Conservation (phyloP, 2,113 vertebrate genomes). For the Oxygymnocypris stewartii region DNA sequence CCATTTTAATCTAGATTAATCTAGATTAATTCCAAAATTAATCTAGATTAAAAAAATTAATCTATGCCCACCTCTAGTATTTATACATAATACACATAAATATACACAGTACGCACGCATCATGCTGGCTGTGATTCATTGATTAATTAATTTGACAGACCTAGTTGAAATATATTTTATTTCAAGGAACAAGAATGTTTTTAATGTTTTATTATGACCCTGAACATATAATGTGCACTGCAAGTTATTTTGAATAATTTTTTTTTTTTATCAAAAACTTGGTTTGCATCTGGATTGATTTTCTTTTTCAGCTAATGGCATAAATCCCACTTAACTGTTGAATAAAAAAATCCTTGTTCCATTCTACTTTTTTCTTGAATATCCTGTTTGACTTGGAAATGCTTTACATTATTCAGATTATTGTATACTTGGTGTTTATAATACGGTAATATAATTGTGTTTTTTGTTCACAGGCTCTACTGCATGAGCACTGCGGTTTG, state of each 20-base stretch:
- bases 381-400: not conserved
- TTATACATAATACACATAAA: too few relatives aligned
- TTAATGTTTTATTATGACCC: not conserved
- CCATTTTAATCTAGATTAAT: too few relatives aligned
- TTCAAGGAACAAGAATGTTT: not conserved
- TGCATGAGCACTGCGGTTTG: slow-evolving; percentile 81
- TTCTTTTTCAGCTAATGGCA: too few relatives aligned
- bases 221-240: not conserved
- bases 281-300: not conserved
- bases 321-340: not conserved
- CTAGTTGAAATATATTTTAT: too few relatives aligned
- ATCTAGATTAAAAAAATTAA: too few relatives aligned
- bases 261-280: not conserved
- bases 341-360: not conserved
- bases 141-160: too few relatives aligned
- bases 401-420: not conserved
- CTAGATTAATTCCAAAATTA: too few relatives aligned
- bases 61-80: too few relatives aligned
- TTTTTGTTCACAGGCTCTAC: slow-evolving; percentile 74
- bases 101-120: too few relatives aligned
- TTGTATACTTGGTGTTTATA: not conserved
- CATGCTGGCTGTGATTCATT: too few relatives aligned
- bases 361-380: not conserved
- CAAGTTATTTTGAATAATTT: not conserved
- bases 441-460: not conserved